Percentiles rank a stretch among this genome's conserved stretches.
Conservation (phyloP, 2,888 invertebrate species). For the Cremastobaeus sp. region DNA sequence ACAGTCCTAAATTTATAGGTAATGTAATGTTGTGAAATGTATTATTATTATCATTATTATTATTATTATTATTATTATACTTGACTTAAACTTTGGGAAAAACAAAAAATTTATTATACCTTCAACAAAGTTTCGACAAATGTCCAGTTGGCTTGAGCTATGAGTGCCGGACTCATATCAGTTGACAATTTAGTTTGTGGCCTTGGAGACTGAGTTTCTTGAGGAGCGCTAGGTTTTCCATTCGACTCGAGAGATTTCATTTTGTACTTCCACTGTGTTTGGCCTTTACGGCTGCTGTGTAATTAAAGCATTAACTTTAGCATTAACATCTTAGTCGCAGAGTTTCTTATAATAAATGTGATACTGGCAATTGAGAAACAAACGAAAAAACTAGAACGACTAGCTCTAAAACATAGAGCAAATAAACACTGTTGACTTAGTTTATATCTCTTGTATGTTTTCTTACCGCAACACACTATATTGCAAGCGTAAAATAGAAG, state of each 20-base stretch:
- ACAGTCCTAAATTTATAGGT: too few species aligned
- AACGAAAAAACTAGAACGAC: too few species aligned
- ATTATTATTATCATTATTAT: constrained; percentile 10
- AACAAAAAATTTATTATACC: constrained; percentile 80
- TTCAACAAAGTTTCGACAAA: constrained; percentile 98
- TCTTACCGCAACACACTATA: constrained; percentile 76
- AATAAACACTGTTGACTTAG: too few species aligned
- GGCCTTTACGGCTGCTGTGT: constrained; percentile 76
- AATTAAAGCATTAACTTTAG: constrained; percentile 7
- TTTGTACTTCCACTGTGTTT: constrained; percentile 77
- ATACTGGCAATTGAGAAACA: too few species aligned
- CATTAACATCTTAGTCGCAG: too few species aligned
- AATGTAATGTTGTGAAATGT: too few species aligned
- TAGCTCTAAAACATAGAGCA: too few species aligned
- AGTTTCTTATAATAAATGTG: too few species aligned
- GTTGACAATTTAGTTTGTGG: constrained; percentile 81
- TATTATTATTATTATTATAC: background rate
- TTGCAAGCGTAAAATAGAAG: constrained; percentile 64
- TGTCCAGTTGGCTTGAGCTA: constrained; percentile 98
- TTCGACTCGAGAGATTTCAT: constrained; percentile 76
- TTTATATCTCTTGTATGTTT: constrained; percentile 7
- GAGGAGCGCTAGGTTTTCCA: constrained; percentile 71
- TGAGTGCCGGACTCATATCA: constrained; percentile 89
- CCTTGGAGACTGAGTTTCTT: constrained; percentile 76
- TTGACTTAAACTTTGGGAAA: background rate